Evolutionary conservation across 2,797 vertebrate genomes (phyloP).

Genomic region (Clarias fuscus): DNA sequence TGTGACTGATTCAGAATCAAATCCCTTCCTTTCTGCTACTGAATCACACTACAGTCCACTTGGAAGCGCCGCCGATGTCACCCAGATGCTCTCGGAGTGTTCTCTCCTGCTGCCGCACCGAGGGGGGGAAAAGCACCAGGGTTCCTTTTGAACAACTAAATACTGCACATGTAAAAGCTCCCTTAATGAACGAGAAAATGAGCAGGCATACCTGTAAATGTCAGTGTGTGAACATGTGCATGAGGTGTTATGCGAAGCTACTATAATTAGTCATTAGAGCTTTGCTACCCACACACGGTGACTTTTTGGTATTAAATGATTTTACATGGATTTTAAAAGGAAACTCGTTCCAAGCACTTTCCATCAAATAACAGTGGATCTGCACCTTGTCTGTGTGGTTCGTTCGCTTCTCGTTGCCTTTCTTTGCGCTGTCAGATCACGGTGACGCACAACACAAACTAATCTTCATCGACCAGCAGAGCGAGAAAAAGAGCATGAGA

Average conservation of each 20-base stretch:
- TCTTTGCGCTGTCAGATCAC: conserved; percentile 34
- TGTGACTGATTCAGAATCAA: not conserved
- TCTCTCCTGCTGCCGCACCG: not conserved
- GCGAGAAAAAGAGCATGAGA: conserved; percentile 20
- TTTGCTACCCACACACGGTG: not conserved
- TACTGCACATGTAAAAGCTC: not conserved
- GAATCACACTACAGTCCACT: not conserved
- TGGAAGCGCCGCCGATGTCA: not conserved
- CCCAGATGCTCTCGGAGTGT: not conserved
- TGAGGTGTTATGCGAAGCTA: not conserved
- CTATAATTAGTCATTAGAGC: conserved; percentile 18
- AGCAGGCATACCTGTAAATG: not conserved
- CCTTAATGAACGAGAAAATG: not conserved
- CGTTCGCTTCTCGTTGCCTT: conserved; percentile 25
- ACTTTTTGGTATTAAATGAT: not conserved
- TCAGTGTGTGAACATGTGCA: not conserved
- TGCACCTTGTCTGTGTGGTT: not conserved
- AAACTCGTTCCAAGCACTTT: conserved; percentile 3
- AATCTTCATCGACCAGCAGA: conserved; percentile 63
- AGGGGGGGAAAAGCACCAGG: not conserved
- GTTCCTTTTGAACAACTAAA: not conserved
- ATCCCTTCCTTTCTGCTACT: not conserved
- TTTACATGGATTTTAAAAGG: conserved; percentile 4
- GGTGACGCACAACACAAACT: conserved; percentile 55
- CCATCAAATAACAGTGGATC: conserved; percentile 22